Base-by-base conservation (phyloP, 2,888 invertebrate species). In the Protodeltote pygarga region DNA sequence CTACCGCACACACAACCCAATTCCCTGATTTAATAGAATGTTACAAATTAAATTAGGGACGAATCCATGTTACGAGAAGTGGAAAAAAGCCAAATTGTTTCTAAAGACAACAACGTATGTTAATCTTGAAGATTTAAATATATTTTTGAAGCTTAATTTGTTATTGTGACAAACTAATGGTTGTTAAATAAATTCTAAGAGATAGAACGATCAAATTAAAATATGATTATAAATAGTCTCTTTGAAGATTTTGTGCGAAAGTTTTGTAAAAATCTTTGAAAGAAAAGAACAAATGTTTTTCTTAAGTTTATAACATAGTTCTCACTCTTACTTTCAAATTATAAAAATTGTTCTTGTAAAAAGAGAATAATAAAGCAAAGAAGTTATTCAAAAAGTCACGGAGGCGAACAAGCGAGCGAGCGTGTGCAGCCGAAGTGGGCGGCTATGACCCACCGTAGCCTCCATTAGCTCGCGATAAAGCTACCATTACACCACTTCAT, bases 401-500 rank as follows among this genome's bases (percentile, higher is more conserved):
- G 44, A 49, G 50, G 42, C 34, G 48, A 54, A 33, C 37, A 44
- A 42, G 34, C n/a, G n/a, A n/a, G 20, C 20, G 46, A 27, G 31
- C 44, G 48, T 48, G 27, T 29, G 57, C 51, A 55, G 61, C 50
- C 51, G 44, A 55, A 38, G 74, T 77, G 70, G 80, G 79, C 74
- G 76, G 65, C 47, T 62, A 33, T 60, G 53, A 45, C 60, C 63
- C 63, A 66, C 68, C 71, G 61, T 69, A 70, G 72, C 73, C 70
- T 75, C 81, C 82, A 85, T 85, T 85, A 84, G 68, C 68, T 57
- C 45, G 69, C 77, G 81, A 83, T 85, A 81, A 83, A 80, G 75
- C 74, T 75, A 71, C 79, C 77, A 83, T 85, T 84, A 83, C 76
- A 78, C 66, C 83, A 80, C 80, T 82, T 81, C 78, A 83, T 83